These are phyloP conservation scores for Microtus oregoni DNA, from an alignment of 2,113 vertebrate species.

Conservation along the genomic window DNA sequence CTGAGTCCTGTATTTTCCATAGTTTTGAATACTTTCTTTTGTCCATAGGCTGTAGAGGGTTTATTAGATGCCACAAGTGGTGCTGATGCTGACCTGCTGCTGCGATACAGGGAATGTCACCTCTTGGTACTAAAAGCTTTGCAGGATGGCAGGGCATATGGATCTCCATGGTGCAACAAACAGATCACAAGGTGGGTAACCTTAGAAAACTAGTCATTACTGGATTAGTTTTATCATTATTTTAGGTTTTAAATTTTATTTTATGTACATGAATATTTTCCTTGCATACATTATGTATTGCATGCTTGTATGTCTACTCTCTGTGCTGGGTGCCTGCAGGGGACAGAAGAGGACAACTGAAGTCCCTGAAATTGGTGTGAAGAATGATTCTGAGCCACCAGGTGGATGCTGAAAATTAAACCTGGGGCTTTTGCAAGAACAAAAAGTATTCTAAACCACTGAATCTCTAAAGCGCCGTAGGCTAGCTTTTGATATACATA, in stretches of 20 bases:
- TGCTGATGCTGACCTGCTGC: constrained; percentile 95
- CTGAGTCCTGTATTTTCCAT: neutral
- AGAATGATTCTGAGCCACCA: neutral
- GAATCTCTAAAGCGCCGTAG: no score
- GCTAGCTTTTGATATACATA: neutral
- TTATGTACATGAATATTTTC: neutral
- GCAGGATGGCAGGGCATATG: constrained; percentile 97
- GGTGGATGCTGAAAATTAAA: neutral
- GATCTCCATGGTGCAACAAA: constrained; percentile 99
- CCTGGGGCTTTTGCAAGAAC: neutral
- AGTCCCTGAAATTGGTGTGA: neutral
- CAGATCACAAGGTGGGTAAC: constrained; percentile 95
- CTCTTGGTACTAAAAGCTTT: constrained; percentile 97
- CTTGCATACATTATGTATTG: neutral
- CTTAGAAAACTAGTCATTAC: fast-evolving
- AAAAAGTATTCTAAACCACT: neutral
- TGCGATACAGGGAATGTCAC: constrained; percentile 98
- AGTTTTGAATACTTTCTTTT: constrained; percentile 13
- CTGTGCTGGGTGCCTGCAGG: neutral
- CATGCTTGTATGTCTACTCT: neutral
- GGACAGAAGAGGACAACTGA: neutral
- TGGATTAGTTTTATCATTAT: neutral
- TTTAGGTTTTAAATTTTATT: neutral
- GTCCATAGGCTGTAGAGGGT: constrained; percentile 96
- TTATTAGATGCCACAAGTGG: constrained; percentile 98